Evolutionary conservation across 2,888 invertebrate genomes (phyloP).

Genomic region (Dynastes maya): DNA sequence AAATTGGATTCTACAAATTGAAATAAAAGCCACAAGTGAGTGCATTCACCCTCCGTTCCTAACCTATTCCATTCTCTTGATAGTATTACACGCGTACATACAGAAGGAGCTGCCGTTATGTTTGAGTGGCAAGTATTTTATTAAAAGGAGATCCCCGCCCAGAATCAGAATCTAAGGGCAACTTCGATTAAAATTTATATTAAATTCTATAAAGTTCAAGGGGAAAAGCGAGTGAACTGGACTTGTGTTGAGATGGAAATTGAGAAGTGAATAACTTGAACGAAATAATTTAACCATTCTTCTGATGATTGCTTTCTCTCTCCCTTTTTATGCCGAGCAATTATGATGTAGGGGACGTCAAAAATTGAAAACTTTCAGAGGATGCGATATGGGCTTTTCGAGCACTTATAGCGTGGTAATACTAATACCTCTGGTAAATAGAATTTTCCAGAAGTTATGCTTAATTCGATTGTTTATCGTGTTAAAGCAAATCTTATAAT

Average conservation of each 20-base stretch:
- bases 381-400: conserved; percentile 1
- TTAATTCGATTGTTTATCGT: conserved; percentile 16
- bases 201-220: conserved; percentile 48
- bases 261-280: conserved; percentile 34
- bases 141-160: conserved; percentile 22
- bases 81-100: background rate
- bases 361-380: conserved; percentile 36
- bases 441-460: conserved; percentile 22
- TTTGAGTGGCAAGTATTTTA: conserved; percentile 12
- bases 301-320: conserved; percentile 37
- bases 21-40: conserved; percentile 53
- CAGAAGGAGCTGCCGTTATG: background rate
- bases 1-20: conserved; percentile 58
- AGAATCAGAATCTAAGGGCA: conserved; percentile 1
- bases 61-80: conserved; percentile 11
- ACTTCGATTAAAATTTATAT: conserved; percentile 50
- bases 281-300: conserved; percentile 44
- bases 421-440: conserved; percentile 38
- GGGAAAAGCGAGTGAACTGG: conserved; percentile 2
- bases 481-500: conserved; percentile 7
- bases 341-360: background rate
- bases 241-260: conserved; percentile 27
- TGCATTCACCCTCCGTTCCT: background rate
- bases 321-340: background rate
- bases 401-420: background rate